Base-by-base conservation (phyloP, 2,797 vertebrate species). In the Sebastes oblongus region DNA sequence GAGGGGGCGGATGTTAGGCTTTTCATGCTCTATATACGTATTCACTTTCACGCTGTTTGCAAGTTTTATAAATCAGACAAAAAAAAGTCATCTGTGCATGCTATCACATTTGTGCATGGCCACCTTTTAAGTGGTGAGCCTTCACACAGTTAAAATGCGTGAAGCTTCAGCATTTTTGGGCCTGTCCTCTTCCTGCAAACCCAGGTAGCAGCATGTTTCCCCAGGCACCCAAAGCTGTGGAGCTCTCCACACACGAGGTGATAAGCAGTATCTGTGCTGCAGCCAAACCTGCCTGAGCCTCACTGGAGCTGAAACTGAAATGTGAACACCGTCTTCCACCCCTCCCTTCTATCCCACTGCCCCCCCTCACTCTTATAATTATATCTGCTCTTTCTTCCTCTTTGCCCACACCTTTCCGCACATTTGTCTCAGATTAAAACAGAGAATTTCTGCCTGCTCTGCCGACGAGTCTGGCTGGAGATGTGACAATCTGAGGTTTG, bases 371-470 rank as follows among this genome's bases (percentile, higher is more conserved):
- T 83, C 76, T 87, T 85, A 86, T 86, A 88, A 90, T 91, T 85
- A 82, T 77, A 85, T 86, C 72, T 89, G 85, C 84, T 78, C 82
- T 88, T 87, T 83, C 77, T 91, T 77, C 78, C 65, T 76, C 80
- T 88, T 77, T 88, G 80, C 87, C 70, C 69, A 75, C 58, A 90
- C 73, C 72, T 86, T 85, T 86, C 75, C 29, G 5, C 84, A 88
- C 78, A 91, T 90, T 89, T 87, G 87, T 86, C 72, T 87, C 84
- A 86, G 92, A 92, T 82, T 86, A 92, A 91, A 86, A 83, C 72
- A 78, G 71, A 72, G 72, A 76, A 88, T 92, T 83, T 87, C 65
- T 77, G 64, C 54, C 61, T 39, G 66, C 34, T 65, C 84, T 88
- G 72, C 74, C 25, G 36, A 77, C 59, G 61, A 67, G 80, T 88